These are phyloP conservation scores for Epinotia bilunana DNA, from an alignment of 2,888 invertebrate species.

Conservation along the genomic window DNA sequence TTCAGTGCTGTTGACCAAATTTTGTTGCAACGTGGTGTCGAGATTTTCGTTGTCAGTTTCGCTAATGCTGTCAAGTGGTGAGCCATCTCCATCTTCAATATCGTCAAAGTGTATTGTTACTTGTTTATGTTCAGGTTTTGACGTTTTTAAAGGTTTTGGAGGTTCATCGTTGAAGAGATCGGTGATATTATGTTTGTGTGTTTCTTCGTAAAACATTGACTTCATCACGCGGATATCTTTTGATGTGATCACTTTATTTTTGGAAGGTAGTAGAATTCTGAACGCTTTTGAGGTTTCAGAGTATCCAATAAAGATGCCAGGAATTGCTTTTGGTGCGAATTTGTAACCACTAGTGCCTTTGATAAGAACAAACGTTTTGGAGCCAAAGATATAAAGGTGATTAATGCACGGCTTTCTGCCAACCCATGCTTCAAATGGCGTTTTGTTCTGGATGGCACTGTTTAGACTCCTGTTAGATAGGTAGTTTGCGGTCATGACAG, in stretches of 20 bases:
- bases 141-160: too few relatives aligned
- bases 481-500: conserved; percentile 41
- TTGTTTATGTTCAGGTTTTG: too few relatives aligned
- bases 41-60: conserved; percentile 18
- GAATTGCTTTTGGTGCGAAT: conserved; percentile 32
- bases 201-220: too few relatives aligned
- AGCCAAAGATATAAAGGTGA: conserved; percentile 43
- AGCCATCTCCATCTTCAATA: too few relatives aligned
- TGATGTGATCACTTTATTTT: conserved; percentile 20
- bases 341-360: conserved; percentile 33
- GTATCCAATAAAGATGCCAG: conserved; percentile 35
- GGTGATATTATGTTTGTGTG: too few relatives aligned
- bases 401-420: conserved; percentile 27
- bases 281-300: conserved; percentile 2
- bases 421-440: conserved; percentile 37
- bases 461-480: conserved; percentile 32
- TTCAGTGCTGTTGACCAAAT: background rate
- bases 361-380: conserved; percentile 32
- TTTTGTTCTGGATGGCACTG: conserved; percentile 12
- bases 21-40: background rate
- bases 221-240: too few relatives aligned
- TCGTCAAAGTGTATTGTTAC: too few relatives aligned
- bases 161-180: too few relatives aligned
- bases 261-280: background rate
- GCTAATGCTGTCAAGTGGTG: too few relatives aligned